Percentiles rank a stretch among this genome's conserved stretches.
phyloP scores from a whole-genome alignment of 64 coral and sea anemone genomes.

The Stichodactyla helianthus region DNA sequence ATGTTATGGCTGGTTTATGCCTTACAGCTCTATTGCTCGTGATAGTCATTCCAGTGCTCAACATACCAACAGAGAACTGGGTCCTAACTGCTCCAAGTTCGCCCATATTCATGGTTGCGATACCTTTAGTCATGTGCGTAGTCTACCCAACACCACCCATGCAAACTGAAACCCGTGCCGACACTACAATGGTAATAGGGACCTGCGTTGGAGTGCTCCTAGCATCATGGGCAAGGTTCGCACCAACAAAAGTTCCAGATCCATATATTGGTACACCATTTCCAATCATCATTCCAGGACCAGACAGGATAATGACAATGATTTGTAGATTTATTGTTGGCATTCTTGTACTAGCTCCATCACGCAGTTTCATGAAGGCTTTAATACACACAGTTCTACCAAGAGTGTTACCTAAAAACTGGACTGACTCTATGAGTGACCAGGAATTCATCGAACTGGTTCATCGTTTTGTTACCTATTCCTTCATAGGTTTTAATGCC shows the following conservation, averaged over 20 bases:
- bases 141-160: slow-evolving; percentile 72
- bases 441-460: slow-evolving; percentile 66
- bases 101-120: slow-evolving; percentile 66
- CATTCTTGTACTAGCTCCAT: slow-evolving; percentile 55
- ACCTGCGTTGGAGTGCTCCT: slow-evolving; percentile 57
- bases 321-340: slow-evolving; percentile 70
- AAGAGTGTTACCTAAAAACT: slow-evolving; percentile 53
- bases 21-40: slow-evolving; percentile 58
- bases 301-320: slow-evolving; percentile 59
- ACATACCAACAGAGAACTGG: slow-evolving; percentile 63
- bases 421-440: slow-evolving; percentile 33
- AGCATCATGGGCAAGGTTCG: slow-evolving; percentile 55
- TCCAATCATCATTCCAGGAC: slow-evolving; percentile 43
- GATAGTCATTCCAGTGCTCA: slow-evolving; percentile 52
- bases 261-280: slow-evolving; percentile 63
- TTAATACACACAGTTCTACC: slow-evolving; percentile 55
- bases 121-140: slow-evolving; percentile 62
- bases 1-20: slow-evolving; percentile 67
- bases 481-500: slow-evolving; percentile 52
- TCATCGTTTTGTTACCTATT: slow-evolving; percentile 75
- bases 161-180: slow-evolving; percentile 62
- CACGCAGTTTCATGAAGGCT: slow-evolving; percentile 59
- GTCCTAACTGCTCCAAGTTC: slow-evolving; percentile 69
- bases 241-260: slow-evolving; percentile 49
- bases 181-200: slow-evolving; percentile 74